phyloP scores from a whole-genome alignment of 2,888 invertebrate genomes.

The Crossocerus cetratus region DNA sequence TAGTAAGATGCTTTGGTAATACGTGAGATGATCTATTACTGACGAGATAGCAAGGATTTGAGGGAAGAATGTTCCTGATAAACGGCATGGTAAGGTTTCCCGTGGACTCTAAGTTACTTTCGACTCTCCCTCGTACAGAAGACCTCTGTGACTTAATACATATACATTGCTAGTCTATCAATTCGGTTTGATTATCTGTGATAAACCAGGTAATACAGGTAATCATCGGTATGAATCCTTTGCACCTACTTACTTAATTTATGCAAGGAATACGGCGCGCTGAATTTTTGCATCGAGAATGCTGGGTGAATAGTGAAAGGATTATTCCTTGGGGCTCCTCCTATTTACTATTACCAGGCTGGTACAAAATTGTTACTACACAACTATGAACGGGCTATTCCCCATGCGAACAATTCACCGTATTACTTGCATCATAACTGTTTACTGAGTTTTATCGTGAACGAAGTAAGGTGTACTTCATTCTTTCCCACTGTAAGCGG shows the following conservation, averaged over 20 bases:
- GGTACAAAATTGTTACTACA: too few relatives aligned
- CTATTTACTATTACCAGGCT: too few relatives aligned
- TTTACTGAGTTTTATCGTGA: background rate
- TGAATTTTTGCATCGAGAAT: too few relatives aligned
- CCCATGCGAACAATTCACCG: background rate
- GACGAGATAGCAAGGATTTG: background rate
- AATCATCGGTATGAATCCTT: too few relatives aligned
- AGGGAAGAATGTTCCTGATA: background rate
- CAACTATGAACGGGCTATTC: too few relatives aligned
- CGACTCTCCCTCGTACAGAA: background rate
- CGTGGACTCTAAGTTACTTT: background rate
- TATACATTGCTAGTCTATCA: background rate
- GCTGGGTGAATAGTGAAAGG: too few relatives aligned
- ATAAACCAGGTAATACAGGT: too few relatives aligned
- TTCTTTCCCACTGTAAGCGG: background rate
- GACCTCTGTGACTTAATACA: background rate
- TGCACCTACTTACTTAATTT: too few relatives aligned
- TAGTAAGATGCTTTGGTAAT: too few relatives aligned
- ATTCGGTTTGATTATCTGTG: too few relatives aligned
- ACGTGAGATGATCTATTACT: background rate
- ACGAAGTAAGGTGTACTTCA: background rate
- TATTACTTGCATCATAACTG: background rate
- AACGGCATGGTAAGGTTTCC: background rate
- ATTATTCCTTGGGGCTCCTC: too few relatives aligned
- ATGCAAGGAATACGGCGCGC: too few relatives aligned